Conservation (phyloP, 1,140 invertebrate genomes). For the Drosophila ercepeae region DNA sequence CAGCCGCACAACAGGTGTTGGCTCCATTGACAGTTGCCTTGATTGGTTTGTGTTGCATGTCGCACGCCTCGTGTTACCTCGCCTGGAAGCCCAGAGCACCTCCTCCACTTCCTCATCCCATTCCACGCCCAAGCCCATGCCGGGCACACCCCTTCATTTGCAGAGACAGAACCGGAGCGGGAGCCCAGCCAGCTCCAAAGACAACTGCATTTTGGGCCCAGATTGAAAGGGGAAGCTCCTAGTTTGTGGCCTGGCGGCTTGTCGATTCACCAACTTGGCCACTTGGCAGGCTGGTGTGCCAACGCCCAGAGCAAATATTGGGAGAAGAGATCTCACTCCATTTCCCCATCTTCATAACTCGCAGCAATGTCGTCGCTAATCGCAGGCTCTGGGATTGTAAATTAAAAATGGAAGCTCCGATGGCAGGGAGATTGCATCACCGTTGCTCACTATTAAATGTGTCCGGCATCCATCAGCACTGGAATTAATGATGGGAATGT, state of each 20-base stretch:
- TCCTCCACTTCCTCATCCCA: slow-evolving; percentile 18
- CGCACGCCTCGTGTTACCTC: slow-evolving; percentile 47
- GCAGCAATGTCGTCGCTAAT: slow-evolving; percentile 58
- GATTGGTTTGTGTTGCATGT: slow-evolving; percentile 72
- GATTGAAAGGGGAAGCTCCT: slow-evolving; percentile 26
- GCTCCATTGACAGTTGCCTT: slow-evolving; percentile 71
- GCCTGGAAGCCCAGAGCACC: slow-evolving; percentile 1
- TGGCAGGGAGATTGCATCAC: slow-evolving; percentile 59
- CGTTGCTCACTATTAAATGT: slow-evolving; percentile 49
- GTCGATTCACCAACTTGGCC: too few species aligned
- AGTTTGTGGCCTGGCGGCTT: slow-evolving; percentile 37
- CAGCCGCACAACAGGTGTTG: slow-evolving; percentile 57
- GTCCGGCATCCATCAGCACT: slow-evolving; percentile 38
- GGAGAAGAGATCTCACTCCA: slow-evolving; percentile 1
- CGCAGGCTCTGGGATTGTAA: slow-evolving; percentile 57
- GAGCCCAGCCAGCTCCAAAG: slow-evolving; percentile 34
- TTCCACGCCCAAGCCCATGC: slow-evolving; percentile 10
- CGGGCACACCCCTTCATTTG: slow-evolving; percentile 55
- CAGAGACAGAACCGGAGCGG: slow-evolving; percentile 11
- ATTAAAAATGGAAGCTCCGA: slow-evolving; percentile 37
- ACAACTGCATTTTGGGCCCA: slow-evolving; percentile 65
- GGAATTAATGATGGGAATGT: slow-evolving; percentile 32
- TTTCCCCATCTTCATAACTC: slow-evolving; percentile 50
- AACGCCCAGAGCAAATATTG: slow-evolving; percentile 70
- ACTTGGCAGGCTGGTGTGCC: slow-evolving; percentile 38